Base-by-base conservation (phyloP, 2,113 vertebrate species). In the Psilopsiagon aurifrons region DNA sequence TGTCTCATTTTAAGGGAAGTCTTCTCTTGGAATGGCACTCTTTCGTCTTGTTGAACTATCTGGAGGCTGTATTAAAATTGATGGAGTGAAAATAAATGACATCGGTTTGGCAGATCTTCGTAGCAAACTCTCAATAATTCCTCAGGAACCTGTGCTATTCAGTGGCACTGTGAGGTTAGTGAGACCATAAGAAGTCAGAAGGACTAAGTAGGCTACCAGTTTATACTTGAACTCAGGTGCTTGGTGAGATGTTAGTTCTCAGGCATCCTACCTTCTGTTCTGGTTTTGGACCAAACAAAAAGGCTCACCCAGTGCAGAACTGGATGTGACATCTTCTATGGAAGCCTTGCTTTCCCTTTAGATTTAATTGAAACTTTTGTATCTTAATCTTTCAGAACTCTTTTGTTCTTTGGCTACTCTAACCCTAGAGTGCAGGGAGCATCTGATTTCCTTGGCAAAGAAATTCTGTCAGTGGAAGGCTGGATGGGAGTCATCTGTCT, bases 121-220 rank as follows among this genome's bases (percentile, higher is more conserved):
- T 62, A 99, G 98, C 98, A 99, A 99, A 35, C 98, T 99, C 62
- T 99, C 99, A 68, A 99, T 99, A 96, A 99, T 99, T 57, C 99
- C 99, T 35, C 99, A 99, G 91, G 99, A 99, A 90, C 99, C 99
- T 0, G 99, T 99, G 87, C 97, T 99, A 8, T 99, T 99, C 97
- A 98, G 98, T 49, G 99, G 99, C 59, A 99, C 99, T 7, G 98
- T 99, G 96, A 98, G 99, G 99, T 99, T 90, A 94, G 98, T 90
- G 59, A 44, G 8, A 51, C 39, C 7, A 4, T 49, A 46, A 60
- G 28, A 55, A 35, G 28, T 23, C 55, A 52, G 19, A 52, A 52
- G 7, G 69, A 37, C 7, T 52, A 31, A 86, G 33, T 4, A 3
- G 24, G 25, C 60, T 67, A 29, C 44, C 39, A 39, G 9, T 9